These are phyloP conservation scores for Tapera naevia DNA, from an alignment of 2,797 vertebrate species.

Conservation along the genomic window DNA sequence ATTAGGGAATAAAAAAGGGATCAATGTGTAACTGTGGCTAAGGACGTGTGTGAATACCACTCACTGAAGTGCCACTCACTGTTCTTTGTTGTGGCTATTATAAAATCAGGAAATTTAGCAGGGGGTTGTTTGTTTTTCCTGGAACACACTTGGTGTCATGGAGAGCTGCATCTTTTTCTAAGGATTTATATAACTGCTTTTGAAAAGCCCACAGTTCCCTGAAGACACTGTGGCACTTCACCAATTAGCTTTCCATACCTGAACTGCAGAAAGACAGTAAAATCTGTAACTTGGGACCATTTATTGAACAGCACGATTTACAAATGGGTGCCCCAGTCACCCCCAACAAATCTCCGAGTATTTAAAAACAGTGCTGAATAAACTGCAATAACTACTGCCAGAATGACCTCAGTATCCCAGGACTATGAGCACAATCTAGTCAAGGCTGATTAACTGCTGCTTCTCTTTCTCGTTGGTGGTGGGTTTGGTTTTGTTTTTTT, in stretches of 20 bases:
- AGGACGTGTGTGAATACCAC: neutral
- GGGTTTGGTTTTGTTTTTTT: no score
- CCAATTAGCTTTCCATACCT: neutral
- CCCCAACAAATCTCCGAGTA: neutral
- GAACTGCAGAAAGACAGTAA: neutral
- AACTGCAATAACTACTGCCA: slow-evolving; percentile 2
- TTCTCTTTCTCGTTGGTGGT: neutral
- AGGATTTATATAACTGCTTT: neutral
- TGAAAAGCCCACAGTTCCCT: neutral
- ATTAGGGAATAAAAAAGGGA: neutral
- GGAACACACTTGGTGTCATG: neutral
- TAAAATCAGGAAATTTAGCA: neutral
- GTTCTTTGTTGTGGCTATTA: neutral
- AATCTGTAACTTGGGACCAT: neutral
- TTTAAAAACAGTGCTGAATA: slow-evolving; percentile 21
- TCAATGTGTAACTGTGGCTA: neutral
- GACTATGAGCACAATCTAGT: neutral
- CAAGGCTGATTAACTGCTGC: neutral
- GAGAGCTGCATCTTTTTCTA: neutral
- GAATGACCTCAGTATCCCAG: neutral
- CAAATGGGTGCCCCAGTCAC: neutral
- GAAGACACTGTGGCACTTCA: neutral
- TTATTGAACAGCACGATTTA: neutral
- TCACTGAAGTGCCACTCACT: neutral
- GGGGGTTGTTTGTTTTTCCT: neutral